Conservation (phyloP, 2,888 invertebrate species). For the Macrosiphum euphorbiae region DNA sequence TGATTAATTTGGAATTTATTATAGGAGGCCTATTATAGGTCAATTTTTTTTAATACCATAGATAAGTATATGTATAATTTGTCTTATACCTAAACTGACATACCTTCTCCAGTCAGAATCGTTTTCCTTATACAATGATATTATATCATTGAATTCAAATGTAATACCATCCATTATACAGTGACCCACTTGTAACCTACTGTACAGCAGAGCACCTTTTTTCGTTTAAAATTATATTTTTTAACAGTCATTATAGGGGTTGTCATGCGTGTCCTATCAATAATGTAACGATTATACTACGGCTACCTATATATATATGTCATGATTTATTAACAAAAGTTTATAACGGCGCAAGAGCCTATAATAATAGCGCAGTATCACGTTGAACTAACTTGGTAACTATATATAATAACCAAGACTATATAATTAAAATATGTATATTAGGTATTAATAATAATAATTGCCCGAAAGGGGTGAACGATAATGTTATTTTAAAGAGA, state of each 20-base stretch:
- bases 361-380: not conserved
- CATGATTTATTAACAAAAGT: not conserved
- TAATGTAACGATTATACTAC: not conserved
- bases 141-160: too few relatives aligned
- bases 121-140: too few relatives aligned
- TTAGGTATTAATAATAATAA: not conserved
- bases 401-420: too few relatives aligned
- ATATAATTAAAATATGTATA: not conserved
- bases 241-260: not conserved
- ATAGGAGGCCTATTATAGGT: too few relatives aligned
- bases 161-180: too few relatives aligned
- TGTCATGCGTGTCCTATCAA: not conserved
- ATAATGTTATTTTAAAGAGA: conserved; percentile 11
- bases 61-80: too few relatives aligned
- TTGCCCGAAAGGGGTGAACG: not conserved
- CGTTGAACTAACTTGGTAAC: not conserved
- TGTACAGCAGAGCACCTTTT: too few relatives aligned
- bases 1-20: too few relatives aligned
- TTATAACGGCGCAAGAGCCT: not conserved
- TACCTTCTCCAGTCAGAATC: too few relatives aligned
- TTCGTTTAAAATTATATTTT: not conserved
- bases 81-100: too few relatives aligned
- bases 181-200: too few relatives aligned
- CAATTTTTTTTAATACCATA: too few relatives aligned
- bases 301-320: not conserved